phyloP scores from a whole-genome alignment of 2,888 invertebrate species.

The Noctua fimbriata region DNA sequence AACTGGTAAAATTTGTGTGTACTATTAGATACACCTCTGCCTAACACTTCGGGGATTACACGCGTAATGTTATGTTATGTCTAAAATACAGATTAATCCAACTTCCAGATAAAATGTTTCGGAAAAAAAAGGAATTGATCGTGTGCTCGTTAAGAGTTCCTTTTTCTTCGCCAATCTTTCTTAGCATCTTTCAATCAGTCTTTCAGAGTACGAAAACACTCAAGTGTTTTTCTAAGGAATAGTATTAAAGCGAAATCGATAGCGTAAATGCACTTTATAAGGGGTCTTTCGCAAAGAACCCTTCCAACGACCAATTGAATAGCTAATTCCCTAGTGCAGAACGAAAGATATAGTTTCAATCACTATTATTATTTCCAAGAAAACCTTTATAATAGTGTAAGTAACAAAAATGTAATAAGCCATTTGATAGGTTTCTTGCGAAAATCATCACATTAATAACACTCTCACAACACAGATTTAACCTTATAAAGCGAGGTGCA shows the following conservation, averaged over 20 bases:
- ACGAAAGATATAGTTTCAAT: constrained; percentile 8
- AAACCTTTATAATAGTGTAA: constrained; percentile 10
- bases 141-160: not conserved
- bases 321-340: not conserved
- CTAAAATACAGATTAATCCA: constrained; percentile 1
- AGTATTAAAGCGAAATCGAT: constrained; percentile 1
- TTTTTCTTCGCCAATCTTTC: not conserved
- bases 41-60: too few species aligned
- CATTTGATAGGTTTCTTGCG: constrained; percentile 22
- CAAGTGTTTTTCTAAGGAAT: not conserved
- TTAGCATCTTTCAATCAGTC: not conserved
- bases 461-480: constrained; percentile 10
- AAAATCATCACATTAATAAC: constrained; percentile 28
- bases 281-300: not conserved
- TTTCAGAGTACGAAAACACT: constrained; percentile 10
- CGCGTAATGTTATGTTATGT: not conserved
- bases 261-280: not conserved
- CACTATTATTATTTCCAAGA: constrained; percentile 8
- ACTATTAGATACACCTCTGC: too few species aligned
- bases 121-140: constrained; percentile 3
- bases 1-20: too few species aligned
- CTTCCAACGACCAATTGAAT: not conserved
- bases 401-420: constrained; percentile 10
- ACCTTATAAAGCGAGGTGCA: constrained; percentile 16
- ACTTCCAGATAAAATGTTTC: not conserved